These are phyloP conservation scores for Oncorhynchus gorbuscha DNA, from an alignment of 2,113 vertebrate genomes.

Conservation along the genomic window DNA sequence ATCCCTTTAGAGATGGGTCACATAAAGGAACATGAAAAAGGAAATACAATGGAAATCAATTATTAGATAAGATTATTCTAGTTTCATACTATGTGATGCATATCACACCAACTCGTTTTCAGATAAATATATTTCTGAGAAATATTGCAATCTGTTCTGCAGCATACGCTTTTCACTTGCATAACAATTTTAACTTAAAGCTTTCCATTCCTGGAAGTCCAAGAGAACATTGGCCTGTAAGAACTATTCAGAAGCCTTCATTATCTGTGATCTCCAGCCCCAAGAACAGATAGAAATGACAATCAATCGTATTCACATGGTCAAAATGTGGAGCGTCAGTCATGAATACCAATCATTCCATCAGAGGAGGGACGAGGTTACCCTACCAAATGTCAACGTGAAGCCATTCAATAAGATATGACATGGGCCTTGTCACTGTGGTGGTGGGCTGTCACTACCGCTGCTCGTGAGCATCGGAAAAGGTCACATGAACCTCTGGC, in stretches of 20 bases:
- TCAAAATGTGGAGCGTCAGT: conserved; percentile 5
- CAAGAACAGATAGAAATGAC: not conserved
- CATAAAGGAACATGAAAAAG: not conserved
- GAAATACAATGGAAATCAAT: not conserved
- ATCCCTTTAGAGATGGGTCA: not conserved
- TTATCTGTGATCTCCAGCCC: not conserved
- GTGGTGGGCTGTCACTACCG: conserved; percentile 40
- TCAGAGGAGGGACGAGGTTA: not conserved
- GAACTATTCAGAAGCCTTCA: not conserved
- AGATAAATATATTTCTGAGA: not conserved
- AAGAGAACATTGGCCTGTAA: not conserved
- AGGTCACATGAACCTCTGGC: conserved; percentile 42
- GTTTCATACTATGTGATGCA: not conserved
- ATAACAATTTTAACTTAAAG: no score
- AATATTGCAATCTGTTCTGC: not conserved
- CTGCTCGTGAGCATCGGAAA: conserved; percentile 16
- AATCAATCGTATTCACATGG: not conserved
- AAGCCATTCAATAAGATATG: conserved; percentile 46
- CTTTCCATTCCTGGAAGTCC: not conserved
- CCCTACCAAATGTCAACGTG: conserved; percentile 44
- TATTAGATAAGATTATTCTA: not conserved
- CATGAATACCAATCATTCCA: not conserved
- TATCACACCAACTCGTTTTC: no score
- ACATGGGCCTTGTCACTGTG: conserved; percentile 42
- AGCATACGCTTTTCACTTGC: not conserved